phyloP scores from a whole-genome alignment of 2,888 invertebrate species.

The Chydorus sphaericus region DNA sequence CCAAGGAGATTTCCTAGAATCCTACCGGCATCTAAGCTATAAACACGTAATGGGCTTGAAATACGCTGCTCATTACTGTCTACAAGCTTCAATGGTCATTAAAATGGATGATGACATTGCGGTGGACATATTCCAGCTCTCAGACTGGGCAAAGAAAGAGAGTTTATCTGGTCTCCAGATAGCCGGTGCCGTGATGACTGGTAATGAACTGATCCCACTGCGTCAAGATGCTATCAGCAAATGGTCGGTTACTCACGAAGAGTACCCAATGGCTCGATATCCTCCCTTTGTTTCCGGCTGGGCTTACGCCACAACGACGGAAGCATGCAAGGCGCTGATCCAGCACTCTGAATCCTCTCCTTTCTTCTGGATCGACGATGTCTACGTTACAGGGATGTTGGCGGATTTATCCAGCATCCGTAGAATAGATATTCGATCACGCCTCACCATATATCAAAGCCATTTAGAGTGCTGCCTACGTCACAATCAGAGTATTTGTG shows the following conservation, averaged over 20 bases:
- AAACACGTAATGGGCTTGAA: constrained; percentile 68
- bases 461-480: constrained; percentile 54
- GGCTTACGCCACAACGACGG: constrained; percentile 60
- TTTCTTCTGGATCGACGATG: constrained; percentile 87
- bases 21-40: constrained; percentile 63
- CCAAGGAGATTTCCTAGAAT: constrained; percentile 60
- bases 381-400: constrained; percentile 66
- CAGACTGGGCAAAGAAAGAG: constrained; percentile 13
- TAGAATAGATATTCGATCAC: constrained; percentile 37
- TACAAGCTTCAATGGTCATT: constrained; percentile 44
- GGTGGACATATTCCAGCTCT: constrained; percentile 46
- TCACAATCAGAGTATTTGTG: not conserved
- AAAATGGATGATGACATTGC: constrained; percentile 74
- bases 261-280: constrained; percentile 45
- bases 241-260: constrained; percentile 58
- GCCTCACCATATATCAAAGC: constrained; percentile 55
- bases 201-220: constrained; percentile 10
- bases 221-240: constrained; percentile 49
- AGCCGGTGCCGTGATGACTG: constrained; percentile 9
- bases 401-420: constrained; percentile 41
- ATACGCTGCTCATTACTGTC: constrained; percentile 52
- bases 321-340: constrained; percentile 42
- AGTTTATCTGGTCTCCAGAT: constrained; percentile 9
- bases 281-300: constrained; percentile 69
- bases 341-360: constrained; percentile 27